Evolutionary conservation across 1,140 invertebrate species (phyloP).

Genomic region (Cydia pomonella): DNA sequence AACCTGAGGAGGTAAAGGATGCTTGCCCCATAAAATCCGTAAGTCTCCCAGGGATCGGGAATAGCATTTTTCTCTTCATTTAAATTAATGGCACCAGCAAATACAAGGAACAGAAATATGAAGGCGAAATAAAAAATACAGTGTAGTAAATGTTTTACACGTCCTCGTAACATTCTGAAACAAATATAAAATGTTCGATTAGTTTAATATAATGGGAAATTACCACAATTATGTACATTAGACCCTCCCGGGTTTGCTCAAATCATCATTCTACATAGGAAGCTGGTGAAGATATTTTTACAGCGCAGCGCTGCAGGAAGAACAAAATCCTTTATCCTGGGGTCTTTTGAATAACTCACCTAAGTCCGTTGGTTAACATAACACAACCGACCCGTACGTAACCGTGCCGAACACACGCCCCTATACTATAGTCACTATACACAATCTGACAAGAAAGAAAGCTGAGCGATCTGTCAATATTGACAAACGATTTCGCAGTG

Average conservation of each 20-base stretch:
- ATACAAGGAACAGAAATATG: conserved; percentile 89
- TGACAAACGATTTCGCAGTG: background rate
- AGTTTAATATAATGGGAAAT: background rate
- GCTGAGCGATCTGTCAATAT: conserved; percentile 8
- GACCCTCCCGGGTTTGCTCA: background rate
- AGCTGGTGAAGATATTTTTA: background rate
- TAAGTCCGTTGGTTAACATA: background rate
- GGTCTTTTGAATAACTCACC: background rate
- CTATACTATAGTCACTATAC: background rate
- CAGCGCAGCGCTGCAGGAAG: background rate
- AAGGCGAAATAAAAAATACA: conserved; percentile 88
- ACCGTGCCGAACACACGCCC: background rate
- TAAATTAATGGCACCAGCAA: conserved; percentile 89
- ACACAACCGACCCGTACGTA: background rate
- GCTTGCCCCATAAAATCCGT: conserved; percentile 87
- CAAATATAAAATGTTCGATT: conserved; percentile 13
- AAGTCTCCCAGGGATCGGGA: conserved; percentile 88
- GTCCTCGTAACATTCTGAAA: conserved; percentile 78
- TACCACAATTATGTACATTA: background rate
- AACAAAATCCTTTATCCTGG: background rate
- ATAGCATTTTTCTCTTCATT: conserved; percentile 82
- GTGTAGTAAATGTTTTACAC: conserved; percentile 83
- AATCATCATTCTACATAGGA: background rate
- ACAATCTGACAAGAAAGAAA: background rate
- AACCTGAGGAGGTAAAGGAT: conserved; percentile 90